Base-by-base conservation (phyloP, 2,888 invertebrate genomes). In the Podabrus alpinus region DNA sequence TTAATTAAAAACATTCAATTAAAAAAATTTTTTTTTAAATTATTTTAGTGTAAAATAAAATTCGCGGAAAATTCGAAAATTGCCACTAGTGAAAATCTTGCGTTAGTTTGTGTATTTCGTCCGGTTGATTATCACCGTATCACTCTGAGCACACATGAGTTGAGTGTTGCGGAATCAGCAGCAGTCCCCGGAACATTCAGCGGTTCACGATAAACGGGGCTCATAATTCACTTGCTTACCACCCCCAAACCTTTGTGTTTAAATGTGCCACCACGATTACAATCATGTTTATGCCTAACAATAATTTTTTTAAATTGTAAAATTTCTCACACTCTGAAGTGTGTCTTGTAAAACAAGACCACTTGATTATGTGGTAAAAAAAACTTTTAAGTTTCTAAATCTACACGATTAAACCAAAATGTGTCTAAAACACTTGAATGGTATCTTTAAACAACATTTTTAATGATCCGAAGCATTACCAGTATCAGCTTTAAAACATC, bases 111-210 rank as follows among this genome's bases (percentile, higher is more conserved):
- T 45, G n/a, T n/a, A 13, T 29, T 72, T 72, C 73, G 69, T 78
- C 76, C 73, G 81, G 81, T 77, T 83, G 84, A 85, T 85, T 84
- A 85, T 85, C 45, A n/a, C 45, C 45, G 45, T 45, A 45, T 45
- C 84, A 81, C 81, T 81, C 80, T 78, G 79, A 80, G 82, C 84
- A 83, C 83, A 85, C 84, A 84, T 83, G 85, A 84, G 81, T 82
- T 82, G 84, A 84, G 82, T 80, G 82, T 79, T 84, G 84, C 85
- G 83, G 83, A 85, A 83, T 85, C 86, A 86, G 86, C 85, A 83
- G 79, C 77, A 80, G 68, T 77, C 78, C 80, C 80, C 45, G 80
- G 80, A 82, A 80, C 75, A 72, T 75, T 75, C 75, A 75, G 75
- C 75, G 79, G 82, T 80, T 81, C 81, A 80, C 83, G 84, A 85